Base-by-base conservation (phyloP, 2,113 vertebrate species). In the Campylorhamphus procurvoides region DNA sequence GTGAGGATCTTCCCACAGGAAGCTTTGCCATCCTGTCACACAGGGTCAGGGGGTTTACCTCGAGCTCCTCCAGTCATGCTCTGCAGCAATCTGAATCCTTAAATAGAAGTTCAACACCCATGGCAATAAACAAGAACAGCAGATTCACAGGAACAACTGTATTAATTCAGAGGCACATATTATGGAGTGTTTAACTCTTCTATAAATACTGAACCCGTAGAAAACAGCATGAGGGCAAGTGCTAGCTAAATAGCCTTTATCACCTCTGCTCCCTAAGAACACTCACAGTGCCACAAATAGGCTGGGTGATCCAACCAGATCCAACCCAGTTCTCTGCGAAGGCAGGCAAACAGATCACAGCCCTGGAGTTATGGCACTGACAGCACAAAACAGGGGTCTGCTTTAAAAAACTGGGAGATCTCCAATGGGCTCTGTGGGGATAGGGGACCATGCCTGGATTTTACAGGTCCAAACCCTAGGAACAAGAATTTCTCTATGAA, bases 141-240 rank as follows among this genome's bases (percentile, higher is more conserved):
- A 77, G 75, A 80, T 74, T 81, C 46, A 50, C 55, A 90, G 83
- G 63, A 76, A 79, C 27, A 88, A 71, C 29, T 31, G 55, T 50
- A 81, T 81, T 89, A 78, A 93, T 72, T 39, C 84, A 78, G 84
- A 73, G 80, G 52, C 0, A 0, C 31, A 1, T 17, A 35, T 90
- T 89, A 89, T 24, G 22, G 52, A 81, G 77, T 39, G 68, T 75
- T 95, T 84, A 92, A 87, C 63, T 44, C 60, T 64, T 82, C 83
- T 47, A 62, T 87, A 94, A 96, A 95, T 63, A 89, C 64, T 17
- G 13, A 86, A 75, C 56, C 84, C 3, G 0, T 14, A 59, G 73
- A 63, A 94, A 84, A 13, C 86, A 93, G 60, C 37, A 19, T 7
- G 68, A 90, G 29, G 39, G 59, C 47, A 75, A 87, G 56, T 5